Evolutionary conservation across 2,888 invertebrate genomes (phyloP).

Genomic region (Cataglyphis cursor): DNA sequence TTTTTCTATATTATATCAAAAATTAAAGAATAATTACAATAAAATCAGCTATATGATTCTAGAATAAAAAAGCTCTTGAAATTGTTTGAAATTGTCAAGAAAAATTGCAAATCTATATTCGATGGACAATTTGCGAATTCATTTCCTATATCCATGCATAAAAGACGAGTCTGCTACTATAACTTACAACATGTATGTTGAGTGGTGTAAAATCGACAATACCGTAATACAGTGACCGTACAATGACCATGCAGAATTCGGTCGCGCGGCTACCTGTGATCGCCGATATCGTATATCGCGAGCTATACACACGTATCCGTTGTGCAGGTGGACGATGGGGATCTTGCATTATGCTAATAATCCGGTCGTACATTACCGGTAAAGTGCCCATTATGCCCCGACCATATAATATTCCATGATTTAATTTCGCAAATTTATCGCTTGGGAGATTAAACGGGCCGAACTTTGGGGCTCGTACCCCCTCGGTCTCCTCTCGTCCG

Average conservation of each 20-base stretch:
- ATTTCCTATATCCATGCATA: not conserved
- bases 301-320: constrained; percentile 20
- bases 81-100: not conserved
- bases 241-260: not conserved
- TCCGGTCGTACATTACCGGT: constrained; percentile 65
- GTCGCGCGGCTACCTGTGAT: constrained; percentile 16
- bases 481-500: not conserved
- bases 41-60: not conserved
- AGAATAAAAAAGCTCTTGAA: not conserved
- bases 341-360: constrained; percentile 71
- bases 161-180: not conserved
- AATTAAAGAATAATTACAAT: not conserved
- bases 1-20: not conserved
- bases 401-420: constrained; percentile 70
- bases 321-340: constrained; percentile 54
- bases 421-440: constrained; percentile 71
- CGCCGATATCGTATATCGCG: constrained; percentile 20
- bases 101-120: not conserved
- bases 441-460: constrained; percentile 67
- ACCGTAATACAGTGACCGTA: not conserved
- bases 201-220: not conserved
- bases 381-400: constrained; percentile 69
- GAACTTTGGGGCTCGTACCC: constrained; percentile 47
- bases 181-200: not conserved
- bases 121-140: not conserved